These are phyloP conservation scores for Nephila pilipes DNA, from an alignment of 1,140 invertebrate genomes.

Conservation along the genomic window DNA sequence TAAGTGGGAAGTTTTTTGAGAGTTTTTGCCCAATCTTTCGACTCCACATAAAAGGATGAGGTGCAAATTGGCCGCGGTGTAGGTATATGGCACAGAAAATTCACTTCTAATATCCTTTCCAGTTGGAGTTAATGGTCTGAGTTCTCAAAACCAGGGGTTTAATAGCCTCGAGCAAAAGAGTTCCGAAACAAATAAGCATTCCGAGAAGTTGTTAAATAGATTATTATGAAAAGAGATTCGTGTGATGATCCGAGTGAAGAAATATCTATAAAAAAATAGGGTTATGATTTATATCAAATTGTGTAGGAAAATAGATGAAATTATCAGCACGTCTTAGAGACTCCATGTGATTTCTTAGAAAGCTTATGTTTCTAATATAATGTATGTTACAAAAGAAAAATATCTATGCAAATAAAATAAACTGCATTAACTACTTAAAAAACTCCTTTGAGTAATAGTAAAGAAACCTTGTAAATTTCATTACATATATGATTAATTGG, in stretches of 20 bases:
- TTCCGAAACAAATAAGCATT: background rate
- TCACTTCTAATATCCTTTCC: background rate
- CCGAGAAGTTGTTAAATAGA: background rate
- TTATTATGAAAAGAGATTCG: background rate
- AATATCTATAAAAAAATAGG: background rate
- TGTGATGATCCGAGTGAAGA: background rate
- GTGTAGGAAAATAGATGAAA: too few species aligned
- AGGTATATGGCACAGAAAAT: background rate
- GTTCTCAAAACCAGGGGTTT: background rate
- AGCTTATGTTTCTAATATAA: too few species aligned
- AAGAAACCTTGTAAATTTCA: too few species aligned
- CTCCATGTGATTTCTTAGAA: too few species aligned
- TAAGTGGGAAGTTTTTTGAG: constrained; percentile 43
- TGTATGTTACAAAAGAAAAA: too few species aligned
- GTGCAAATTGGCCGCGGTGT: background rate
- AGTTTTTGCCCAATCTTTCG: constrained; percentile 19
- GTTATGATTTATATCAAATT: too few species aligned
- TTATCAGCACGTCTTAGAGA: too few species aligned
- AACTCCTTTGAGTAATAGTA: too few species aligned
- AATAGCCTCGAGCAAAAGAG: background rate
- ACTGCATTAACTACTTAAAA: too few species aligned
- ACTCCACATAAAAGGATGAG: background rate
- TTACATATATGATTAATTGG: too few species aligned
- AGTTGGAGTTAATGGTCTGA: background rate
- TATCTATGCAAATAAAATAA: too few species aligned